Base-by-base conservation (phyloP, 2,113 vertebrate species). In the Scomber japonicus region DNA sequence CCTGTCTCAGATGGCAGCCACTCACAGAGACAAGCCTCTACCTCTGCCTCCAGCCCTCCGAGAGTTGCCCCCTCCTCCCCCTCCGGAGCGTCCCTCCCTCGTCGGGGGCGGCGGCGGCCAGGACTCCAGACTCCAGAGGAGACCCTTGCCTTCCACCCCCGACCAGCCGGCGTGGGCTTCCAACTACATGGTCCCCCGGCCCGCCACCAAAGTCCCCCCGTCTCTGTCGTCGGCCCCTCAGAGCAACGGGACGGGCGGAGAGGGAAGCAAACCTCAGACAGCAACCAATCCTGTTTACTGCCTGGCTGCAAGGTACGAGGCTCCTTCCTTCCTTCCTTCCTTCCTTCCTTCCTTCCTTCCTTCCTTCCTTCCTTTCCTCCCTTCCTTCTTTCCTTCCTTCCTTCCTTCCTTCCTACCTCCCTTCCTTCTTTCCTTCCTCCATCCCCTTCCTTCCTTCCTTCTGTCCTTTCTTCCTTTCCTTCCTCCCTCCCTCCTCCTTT, bases 21-120 rank as follows among this genome's bases (percentile, higher is more conserved):
- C 96, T 3, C 97, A 99, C 94, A 96, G 98, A 81, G 98, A 99
- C 88, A 99, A 99, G 86, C 98, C 98, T 24, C 90, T 99, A 87
- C 97, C 98, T 0, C 94, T 97, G 81, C 98, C 98, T 11, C 98
- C 98, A 1, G 92, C 95, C 3, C 96, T 97, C 50, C 92, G 97
- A 90, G 97, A 99, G 49, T 96, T 97, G 3, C 98, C 97, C 0
- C 97, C 97, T 0, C 98, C 97, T 0, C 97, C 97, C 0, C 97
- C 98, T 12, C 97, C 98, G 0, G 98, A 99, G 67, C 94, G 98
- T 19, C 97, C 97, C 0, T 96, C 95, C 48, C 64, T 88, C 30
- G 83, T 91, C 0, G 24, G 2, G 1, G 24, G 24, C 24, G 91
- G 93, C 1, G 24, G 24, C 24, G 91, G 93, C 1, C 49, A 84